Evolutionary conservation across 2,797 vertebrate genomes (phyloP), one percentile per base, ranked within the genome.

Genomic region (Coregonus ussuriensis): DNA sequence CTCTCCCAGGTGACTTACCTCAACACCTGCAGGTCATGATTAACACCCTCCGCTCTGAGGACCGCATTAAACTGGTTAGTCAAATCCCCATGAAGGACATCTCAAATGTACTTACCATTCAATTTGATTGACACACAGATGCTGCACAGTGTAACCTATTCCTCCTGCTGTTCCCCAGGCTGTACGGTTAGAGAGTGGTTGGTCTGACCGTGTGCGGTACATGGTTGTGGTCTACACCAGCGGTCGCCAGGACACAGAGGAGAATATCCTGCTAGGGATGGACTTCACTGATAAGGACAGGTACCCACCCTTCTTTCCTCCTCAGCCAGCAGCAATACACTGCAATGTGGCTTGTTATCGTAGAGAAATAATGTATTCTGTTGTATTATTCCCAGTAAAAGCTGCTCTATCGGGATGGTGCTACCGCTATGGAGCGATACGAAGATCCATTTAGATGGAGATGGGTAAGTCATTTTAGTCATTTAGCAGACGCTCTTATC

Each of bases 21-120:
- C 97, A 98, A 56, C 98, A 99, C 87, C 96, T 99, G 79, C 97
- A 98, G 93, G 95, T 99, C 85, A 99, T 99, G 97, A 98, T 99
- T 90, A 98, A 98, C 89, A 96, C 97, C 82, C 96, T 99, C 56
- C 96, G 97, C 25, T 96, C 96, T 16, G 98, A 99, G 89, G 98
- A 99, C 91, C 95, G 96, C 82, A 98, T 99, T 83, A 99, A 98
- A 87, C 93, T 99, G 96, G 98, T 99, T 92, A 94, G 95, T 87
- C 82, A 35, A 5, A 76, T 47, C 18, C 18, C 76, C 29, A 29
- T 15, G 31, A 53, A 53, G 15, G 2, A 53, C 3, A 52, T 14
- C 51, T 52, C 25, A 3, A 29, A 25, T 25, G 7, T 13, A 65
- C 25, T 13, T 65, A 13, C 3, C 25, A 65, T 15, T 25, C 62